Evolutionary conservation across 2,888 invertebrate species (phyloP), one percentile per base, ranked within the genome.

Genomic region (Bursaphelenchus okinawaensis): DNA sequence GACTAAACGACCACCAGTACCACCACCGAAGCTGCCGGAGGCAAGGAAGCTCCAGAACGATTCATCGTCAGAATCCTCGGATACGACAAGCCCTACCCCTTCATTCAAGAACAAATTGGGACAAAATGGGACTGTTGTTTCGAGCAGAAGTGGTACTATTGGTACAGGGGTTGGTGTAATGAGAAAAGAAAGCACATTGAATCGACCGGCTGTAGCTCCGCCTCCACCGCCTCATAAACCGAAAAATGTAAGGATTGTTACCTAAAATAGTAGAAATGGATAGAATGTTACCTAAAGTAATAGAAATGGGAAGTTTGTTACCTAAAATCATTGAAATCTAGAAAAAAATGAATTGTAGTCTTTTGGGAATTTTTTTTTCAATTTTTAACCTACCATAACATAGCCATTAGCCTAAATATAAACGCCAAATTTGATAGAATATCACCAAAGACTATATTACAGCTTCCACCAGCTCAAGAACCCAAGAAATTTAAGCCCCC

Each of bases 401-500:
- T 54, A 22, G 19, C 24, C 1, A 54, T 54, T 16, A 16, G 55
- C 12, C 12, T 54, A 19, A 16, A 20, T 16, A 12, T 16, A 16
- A 12, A 16, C 12, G 19, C 22, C 29, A 56, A 26, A 19, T 58
- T 40, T 40, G 9, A 12, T 40, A 40, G 56, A 26, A 8, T 40
- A 56, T 20, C 20, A 16, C 4, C 20, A 20, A 59, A 51, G 50
- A n/a, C 31, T n/a, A n/a, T 40, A 40, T 40, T 40, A 16, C 19
- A 56, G 56, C 19, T 56, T 24, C 19, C 22, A 19, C 26, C 56
- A 27, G 12, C 56, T 9, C n/a, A 12, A 16, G 16, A 12, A 40
- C 12, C 40, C 40, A 40, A 24, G 6, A 54, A 54, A 24, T 54
- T 23, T 19, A 54, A 69, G 31, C 69, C 69, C 3, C 57, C 62